Base-by-base conservation (phyloP, 2,888 invertebrate genomes). In the Rhagium mordax region DNA sequence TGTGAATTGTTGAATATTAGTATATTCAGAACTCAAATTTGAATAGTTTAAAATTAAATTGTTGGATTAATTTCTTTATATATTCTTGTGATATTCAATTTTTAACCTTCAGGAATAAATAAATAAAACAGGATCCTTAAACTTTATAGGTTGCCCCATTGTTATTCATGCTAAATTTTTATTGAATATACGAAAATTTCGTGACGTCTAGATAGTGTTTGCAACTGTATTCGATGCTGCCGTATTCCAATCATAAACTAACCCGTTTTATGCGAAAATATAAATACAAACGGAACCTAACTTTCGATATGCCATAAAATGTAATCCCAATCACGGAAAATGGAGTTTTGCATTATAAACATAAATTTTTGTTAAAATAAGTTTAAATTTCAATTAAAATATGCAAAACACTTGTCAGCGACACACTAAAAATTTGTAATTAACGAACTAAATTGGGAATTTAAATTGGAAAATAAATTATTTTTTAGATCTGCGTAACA, bases 351-450 rank as follows among this genome's bases (percentile, higher is more conserved):
- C 53, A 65, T 65, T 51, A 15, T 33, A 29, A 65, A 65, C 33
- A 33, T 47, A 33, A 61, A 61, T 20, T 69, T 69, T 53, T 53
- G 60, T 29, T 53, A 59, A 51, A 53, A 51, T 61, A 61, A 69
- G 69, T 61, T 60, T 60, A 61, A 27, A 69, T 69, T 69, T 69
- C 61, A 69, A 69, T 69, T 69, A 69, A 69, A 69, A 69, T 69
- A 69, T 69, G 69, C 53, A 69, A 69, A 69, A 57, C 16, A 24
- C 41, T 55, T 61, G 69, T 69, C 69, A 61, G 4, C 24, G 33
- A 51, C 61, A 61, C 51, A 53, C 61, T 69, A 69, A 60, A 69
- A 69, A 21, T 69, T 51, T 27, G 41, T 69, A 33, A 69, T 69
- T 59, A 51, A 61, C 61, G 41, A 61, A 53, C 53, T 33, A 48